Conservation (phyloP, 2,797 vertebrate genomes). For the Oryzias sinensis region DNA sequence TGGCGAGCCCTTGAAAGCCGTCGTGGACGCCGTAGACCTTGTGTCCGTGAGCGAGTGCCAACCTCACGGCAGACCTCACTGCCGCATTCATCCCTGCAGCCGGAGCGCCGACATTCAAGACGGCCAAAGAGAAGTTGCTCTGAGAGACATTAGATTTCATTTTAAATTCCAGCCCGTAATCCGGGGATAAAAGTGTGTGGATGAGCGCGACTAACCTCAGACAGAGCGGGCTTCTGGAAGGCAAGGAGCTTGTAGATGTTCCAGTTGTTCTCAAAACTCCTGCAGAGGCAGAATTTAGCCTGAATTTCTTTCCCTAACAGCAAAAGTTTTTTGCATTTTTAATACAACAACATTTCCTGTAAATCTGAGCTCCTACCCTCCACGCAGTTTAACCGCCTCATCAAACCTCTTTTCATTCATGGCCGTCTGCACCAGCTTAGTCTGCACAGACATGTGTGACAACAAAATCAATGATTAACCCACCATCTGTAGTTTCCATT, state of each 20-base stretch:
- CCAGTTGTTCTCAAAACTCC: slow-evolving; percentile 98
- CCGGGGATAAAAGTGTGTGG: neutral
- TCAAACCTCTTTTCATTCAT: slow-evolving; percentile 94
- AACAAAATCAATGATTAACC: slow-evolving; percentile 1
- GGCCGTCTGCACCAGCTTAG: slow-evolving; percentile 92
- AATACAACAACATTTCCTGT: too few species aligned
- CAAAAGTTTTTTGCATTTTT: neutral
- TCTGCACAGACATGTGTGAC: slow-evolving; percentile 68
- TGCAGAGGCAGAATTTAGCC: slow-evolving; percentile 43
- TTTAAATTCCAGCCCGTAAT: neutral
- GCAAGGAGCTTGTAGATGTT: slow-evolving; percentile 92
- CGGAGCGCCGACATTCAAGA: slow-evolving; percentile 93
- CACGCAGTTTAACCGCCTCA: slow-evolving; percentile 89
- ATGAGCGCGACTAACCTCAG: slow-evolving; percentile 67
- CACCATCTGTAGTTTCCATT: neutral
- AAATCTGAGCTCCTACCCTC: slow-evolving; percentile 80
- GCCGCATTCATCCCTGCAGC: slow-evolving; percentile 93
- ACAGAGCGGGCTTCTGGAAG: slow-evolving; percentile 80
- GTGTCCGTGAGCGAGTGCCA: slow-evolving; percentile 85
- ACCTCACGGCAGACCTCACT: slow-evolving; percentile 86
- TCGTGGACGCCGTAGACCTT: slow-evolving; percentile 85
- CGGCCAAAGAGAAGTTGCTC: slow-evolving; percentile 86
- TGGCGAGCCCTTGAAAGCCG: slow-evolving; percentile 90
- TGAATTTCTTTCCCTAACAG: neutral
- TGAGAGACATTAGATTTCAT: slow-evolving; percentile 37